Conservation (phyloP, 2,113 vertebrate genomes). For the Tragelaphus buxtoni region DNA sequence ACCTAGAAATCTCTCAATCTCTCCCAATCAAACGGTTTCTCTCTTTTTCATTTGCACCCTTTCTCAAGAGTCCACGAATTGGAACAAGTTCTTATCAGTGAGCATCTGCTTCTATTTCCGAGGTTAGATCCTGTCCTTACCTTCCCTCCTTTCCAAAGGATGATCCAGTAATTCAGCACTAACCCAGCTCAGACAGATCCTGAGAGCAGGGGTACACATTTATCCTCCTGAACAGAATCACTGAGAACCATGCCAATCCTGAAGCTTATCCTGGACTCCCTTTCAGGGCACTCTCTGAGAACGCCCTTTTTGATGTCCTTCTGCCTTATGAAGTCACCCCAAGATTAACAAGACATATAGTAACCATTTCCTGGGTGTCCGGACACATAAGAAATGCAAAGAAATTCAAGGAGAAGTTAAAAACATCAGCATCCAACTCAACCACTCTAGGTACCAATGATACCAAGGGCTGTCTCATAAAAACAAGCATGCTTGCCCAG, state of each 20-base stretch:
- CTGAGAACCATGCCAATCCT: not conserved
- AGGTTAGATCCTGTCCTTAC: not conserved
- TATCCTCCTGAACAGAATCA: not conserved
- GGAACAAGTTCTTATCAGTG: not conserved
- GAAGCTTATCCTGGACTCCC: not conserved
- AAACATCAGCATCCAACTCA: not conserved
- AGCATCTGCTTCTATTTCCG: not conserved
- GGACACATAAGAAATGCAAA: not conserved
- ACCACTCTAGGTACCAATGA: not conserved
- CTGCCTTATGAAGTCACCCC: not conserved
- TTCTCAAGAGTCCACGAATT: not conserved
- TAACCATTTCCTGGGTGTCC: not conserved
- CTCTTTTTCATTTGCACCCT: not conserved
- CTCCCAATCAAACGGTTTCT: not conserved
- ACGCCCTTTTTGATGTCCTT: not conserved
- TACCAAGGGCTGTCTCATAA: not conserved
- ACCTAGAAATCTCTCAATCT: not conserved
- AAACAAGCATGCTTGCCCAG: not conserved
- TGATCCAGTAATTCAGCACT: not conserved
- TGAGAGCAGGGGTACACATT: not conserved
- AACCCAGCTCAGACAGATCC: not conserved
- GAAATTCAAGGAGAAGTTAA: slow-evolving; percentile 2
- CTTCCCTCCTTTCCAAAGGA: not conserved
- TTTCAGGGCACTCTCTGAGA: not conserved
- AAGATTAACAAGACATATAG: not conserved